Evolutionary conservation across 2,888 invertebrate genomes (phyloP), one percentile per base, ranked within the genome.

Genomic region (Lamproptera curius): DNA sequence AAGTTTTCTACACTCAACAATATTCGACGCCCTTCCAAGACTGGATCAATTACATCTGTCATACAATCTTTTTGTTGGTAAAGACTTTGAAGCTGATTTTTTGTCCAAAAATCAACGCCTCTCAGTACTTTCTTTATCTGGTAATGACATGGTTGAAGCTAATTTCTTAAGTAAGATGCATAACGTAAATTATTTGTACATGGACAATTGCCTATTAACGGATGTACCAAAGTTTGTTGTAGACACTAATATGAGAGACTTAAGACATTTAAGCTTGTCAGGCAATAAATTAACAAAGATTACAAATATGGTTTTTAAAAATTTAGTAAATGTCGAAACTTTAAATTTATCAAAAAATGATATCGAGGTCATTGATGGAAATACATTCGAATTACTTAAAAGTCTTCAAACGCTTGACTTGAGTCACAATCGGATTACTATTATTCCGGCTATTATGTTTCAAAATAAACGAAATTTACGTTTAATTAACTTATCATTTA

Each of bases 101-200:
- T 65, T 70, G 20, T 55, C 58, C 11, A 54, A 58, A 6, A 62
- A 55, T 20, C 52, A 51, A 4, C 42, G 48, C 2, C 52, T 70
- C 2, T 53, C 40, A 13, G 48, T 49, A 36, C 48, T 70, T 9
- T 61, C 63, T 55, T 65, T 62, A 20, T 69, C 70, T 14, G 59
- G 61, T 47, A 70, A 70, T 42, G 55, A 66, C 15, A 61, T 70
- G 59, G 49, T 47, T 8, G 55, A 36, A 20, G 42, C 61, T 8
- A 52, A 59, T 1, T 61, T 42, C 6, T 50, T 51, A 13, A 46
- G 53, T 16, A 56, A 42, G 34, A 49, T 46, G 42, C 49, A 9
- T 51, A 58, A 36, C 37, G 34, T 15, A 43, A 57, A 0, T 16
- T 57, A 17, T 42, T 9, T 46, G 31, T 31, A 11, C 14, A 20